Conservation (phyloP, 2,888 invertebrate genomes). For the Clanis bilineata region DNA sequence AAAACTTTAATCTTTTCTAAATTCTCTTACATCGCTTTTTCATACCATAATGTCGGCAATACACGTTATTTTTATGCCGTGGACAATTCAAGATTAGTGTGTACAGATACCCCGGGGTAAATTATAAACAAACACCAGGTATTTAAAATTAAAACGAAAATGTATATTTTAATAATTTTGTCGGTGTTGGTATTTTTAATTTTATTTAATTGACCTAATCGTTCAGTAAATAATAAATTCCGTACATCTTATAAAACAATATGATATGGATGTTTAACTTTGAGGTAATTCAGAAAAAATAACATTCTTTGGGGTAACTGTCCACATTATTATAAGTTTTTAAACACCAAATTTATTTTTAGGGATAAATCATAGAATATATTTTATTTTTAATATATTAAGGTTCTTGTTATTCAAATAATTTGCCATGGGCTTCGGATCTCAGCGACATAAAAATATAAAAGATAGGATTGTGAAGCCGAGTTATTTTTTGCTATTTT, state of each 20-base stretch:
- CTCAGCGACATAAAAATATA: neutral
- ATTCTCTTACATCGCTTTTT: constrained; percentile 61
- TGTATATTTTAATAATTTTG: too few relatives aligned
- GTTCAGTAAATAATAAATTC: too few relatives aligned
- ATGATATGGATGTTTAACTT: too few relatives aligned
- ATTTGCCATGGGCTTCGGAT: neutral
- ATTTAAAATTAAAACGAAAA: too few relatives aligned
- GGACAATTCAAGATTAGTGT: constrained; percentile 29
- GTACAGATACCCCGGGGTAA: neutral
- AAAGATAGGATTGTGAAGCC: neutral
- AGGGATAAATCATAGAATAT: neutral
- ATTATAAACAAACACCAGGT: too few relatives aligned
- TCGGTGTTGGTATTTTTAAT: too few relatives aligned
- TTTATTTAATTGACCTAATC: too few relatives aligned
- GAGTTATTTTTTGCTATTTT: neutral
- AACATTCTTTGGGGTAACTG: neutral
- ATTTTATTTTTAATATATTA: too few relatives aligned
- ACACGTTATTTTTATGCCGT: constrained; percentile 56
- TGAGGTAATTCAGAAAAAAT: too few relatives aligned
- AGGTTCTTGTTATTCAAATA: too few relatives aligned
- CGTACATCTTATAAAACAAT: too few relatives aligned
- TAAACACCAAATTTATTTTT: neutral
- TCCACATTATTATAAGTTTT: neutral
- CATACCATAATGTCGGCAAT: constrained; percentile 70
- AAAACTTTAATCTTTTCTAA: constrained; percentile 43